phyloP scores from a whole-genome alignment of 2,888 invertebrate genomes.

The Cephus pygmeus region DNA sequence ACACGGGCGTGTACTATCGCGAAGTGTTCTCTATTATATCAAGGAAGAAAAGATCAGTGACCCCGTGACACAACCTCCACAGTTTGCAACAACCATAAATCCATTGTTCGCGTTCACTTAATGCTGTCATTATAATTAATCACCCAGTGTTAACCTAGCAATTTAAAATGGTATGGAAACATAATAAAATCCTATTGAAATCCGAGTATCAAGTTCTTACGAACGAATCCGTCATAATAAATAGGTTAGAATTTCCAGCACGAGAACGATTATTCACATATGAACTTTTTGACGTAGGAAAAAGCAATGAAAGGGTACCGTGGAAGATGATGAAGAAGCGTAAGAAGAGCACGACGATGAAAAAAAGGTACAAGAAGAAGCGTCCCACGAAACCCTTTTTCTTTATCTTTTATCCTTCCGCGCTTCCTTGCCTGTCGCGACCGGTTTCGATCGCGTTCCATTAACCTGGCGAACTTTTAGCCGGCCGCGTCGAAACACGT shows the following conservation, averaged over 20 bases:
- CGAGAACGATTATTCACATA: not conserved
- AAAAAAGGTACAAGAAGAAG: not conserved
- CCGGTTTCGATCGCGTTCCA: slow-evolving; percentile 41
- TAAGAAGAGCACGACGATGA: not conserved
- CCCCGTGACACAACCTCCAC: not conserved
- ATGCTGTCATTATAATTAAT: not conserved
- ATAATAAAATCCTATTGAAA: not conserved
- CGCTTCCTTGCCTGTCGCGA: slow-evolving; percentile 17
- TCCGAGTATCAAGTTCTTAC: too few species aligned
- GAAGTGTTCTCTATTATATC: not conserved
- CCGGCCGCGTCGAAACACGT: not conserved
- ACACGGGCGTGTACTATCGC: not conserved
- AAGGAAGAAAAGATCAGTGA: not conserved
- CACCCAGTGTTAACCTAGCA: not conserved
- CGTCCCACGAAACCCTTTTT: not conserved
- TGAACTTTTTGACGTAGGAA: not conserved
- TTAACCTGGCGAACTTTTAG: slow-evolving; percentile 36
- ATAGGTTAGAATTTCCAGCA: not conserved
- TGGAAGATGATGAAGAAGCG: not conserved
- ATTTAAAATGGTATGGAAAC: not conserved
- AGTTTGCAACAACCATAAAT: not conserved
- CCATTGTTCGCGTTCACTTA: not conserved
- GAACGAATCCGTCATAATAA: not conserved
- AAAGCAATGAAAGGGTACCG: not conserved
- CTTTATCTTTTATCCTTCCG: not conserved